These are phyloP conservation scores for Botia kubotai DNA, from an alignment of 2,797 vertebrate species.

Conservation along the genomic window DNA sequence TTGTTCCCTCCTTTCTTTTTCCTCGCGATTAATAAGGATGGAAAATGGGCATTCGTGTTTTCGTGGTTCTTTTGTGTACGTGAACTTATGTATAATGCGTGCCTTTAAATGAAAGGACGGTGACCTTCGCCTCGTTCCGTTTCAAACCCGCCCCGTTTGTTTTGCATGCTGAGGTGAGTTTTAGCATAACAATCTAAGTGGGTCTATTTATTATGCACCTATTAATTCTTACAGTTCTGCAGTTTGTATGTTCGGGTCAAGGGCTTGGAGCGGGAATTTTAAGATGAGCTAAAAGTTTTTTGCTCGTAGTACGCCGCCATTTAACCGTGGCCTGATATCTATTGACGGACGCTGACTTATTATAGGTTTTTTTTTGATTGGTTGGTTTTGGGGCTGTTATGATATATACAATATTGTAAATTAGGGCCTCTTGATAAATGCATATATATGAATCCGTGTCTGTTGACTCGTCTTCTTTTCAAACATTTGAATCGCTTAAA, in stretches of 20 bases:
- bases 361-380: background rate
- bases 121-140: constrained; percentile 79
- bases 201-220: constrained; percentile 72
- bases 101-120: constrained; percentile 82
- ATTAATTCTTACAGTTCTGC: constrained; percentile 75
- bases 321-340: constrained; percentile 15
- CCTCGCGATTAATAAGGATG: constrained; percentile 83
- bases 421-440: background rate
- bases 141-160: constrained; percentile 78
- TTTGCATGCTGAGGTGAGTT: constrained; percentile 78
- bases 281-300: constrained; percentile 36
- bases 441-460: background rate
- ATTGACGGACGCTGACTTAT: background rate
- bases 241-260: constrained; percentile 79
- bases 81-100: constrained; percentile 84
- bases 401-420: background rate
- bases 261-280: constrained; percentile 64
- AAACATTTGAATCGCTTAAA: too few relatives aligned
- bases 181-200: constrained; percentile 80
- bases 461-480: background rate
- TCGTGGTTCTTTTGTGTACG: constrained; percentile 79
- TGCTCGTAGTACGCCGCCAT: background rate
- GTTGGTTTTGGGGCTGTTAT: background rate
- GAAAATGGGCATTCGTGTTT: constrained; percentile 78
- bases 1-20: constrained; percentile 45